Conservation (phyloP, 2,888 invertebrate genomes). For the Masnerella sp. region DNA sequence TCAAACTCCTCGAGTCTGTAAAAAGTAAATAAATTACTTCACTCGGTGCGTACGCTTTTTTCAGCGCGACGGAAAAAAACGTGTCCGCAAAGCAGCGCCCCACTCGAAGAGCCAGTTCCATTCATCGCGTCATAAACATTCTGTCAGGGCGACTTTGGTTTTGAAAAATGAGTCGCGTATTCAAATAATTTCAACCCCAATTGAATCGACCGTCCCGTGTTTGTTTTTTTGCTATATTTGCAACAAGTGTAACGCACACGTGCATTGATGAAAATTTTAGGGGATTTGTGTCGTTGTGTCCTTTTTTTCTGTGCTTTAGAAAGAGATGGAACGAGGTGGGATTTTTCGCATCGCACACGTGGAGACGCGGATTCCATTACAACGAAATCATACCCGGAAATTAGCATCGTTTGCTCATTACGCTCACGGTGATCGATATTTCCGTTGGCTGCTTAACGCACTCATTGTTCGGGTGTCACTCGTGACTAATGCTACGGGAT, state of each 20-base stretch:
- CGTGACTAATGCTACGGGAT: constrained; percentile 40
- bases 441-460: constrained; percentile 51
- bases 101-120: constrained; percentile 61
- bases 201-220: constrained; percentile 65
- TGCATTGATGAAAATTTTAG: no score
- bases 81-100: constrained; percentile 60
- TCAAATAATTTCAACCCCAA: constrained; percentile 74
- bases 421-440: constrained; percentile 46
- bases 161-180: constrained; percentile 58
- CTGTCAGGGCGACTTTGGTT: constrained; percentile 47
- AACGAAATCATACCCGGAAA: constrained; percentile 57
- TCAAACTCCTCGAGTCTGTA: constrained; percentile 50
- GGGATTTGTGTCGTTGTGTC: no score
- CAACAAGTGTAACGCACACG: constrained; percentile 70
- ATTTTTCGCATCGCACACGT: constrained; percentile 63
- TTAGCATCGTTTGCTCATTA: constrained; percentile 66
- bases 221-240: constrained; percentile 60
- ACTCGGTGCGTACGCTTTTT: constrained; percentile 23
- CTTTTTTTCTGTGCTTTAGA: no score
- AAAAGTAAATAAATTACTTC: constrained; percentile 54
- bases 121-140: constrained; percentile 54
- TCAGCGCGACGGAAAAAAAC: constrained; percentile 48
- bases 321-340: no score
- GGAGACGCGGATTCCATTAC: constrained; percentile 55
- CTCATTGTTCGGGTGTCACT: constrained; percentile 48